Evolutionary conservation across 2,113 vertebrate species (phyloP).

Genomic region (Paralichthys olivaceus): DNA sequence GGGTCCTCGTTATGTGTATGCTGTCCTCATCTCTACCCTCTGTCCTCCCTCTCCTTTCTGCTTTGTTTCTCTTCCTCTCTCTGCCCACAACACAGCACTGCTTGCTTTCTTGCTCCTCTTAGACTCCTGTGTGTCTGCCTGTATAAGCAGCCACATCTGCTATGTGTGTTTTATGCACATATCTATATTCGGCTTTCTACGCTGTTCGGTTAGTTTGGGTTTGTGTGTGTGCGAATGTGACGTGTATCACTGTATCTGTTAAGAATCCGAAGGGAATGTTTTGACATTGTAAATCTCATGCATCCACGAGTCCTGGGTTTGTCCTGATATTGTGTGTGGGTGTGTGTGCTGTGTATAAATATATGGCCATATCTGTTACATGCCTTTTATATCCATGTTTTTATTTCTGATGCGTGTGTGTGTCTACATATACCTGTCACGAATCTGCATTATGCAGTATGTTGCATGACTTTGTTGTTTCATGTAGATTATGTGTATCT

Average conservation of each 20-base stretch:
- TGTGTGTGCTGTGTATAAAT: conserved; percentile 4
- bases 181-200: conserved; percentile 30
- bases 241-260: conserved; percentile 19
- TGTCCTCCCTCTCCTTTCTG: conserved; percentile 36
- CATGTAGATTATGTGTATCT: conserved; percentile 17
- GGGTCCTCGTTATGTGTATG: not conserved
- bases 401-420: not conserved
- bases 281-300: conserved; percentile 37
- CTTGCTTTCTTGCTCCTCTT: not conserved
- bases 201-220: conserved; percentile 13
- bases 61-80: conserved; percentile 51
- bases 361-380: conserved; percentile 4
- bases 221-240: not conserved
- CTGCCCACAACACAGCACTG: conserved; percentile 31
- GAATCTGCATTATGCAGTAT: not conserved
- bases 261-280: conserved; percentile 29
- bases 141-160: conserved; percentile 32
- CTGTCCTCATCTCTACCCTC: conserved; percentile 44
- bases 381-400: conserved; percentile 10
- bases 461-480: conserved; percentile 37
- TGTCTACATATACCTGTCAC: conserved; percentile 7
- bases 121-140: conserved; percentile 4
- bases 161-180: conserved; percentile 26
- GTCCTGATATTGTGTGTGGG: not conserved
- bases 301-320: conserved; percentile 23